Conservation (phyloP, 2,113 vertebrate genomes). For the Eublepharis macularius region DNA sequence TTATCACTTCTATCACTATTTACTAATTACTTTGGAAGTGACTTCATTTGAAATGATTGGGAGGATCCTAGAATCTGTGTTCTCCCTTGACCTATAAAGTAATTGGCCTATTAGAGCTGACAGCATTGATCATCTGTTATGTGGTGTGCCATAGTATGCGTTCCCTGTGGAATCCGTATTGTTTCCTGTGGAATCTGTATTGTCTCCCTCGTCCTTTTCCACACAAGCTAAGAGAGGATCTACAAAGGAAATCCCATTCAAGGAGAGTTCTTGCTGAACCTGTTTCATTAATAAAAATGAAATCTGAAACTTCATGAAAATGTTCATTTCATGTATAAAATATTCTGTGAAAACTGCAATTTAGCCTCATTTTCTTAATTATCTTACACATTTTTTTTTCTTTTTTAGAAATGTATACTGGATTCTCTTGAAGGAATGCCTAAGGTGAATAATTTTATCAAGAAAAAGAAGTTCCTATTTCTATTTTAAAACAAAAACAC, state of each 20-base stretch:
- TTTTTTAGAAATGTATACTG: not conserved
- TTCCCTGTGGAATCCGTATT: not conserved
- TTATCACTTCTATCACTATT: not conserved
- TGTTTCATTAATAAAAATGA: constrained; percentile 29
- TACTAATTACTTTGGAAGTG: not conserved
- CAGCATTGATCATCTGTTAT: not conserved
- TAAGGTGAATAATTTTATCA: constrained; percentile 45
- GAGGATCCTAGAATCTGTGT: not conserved
- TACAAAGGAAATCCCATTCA: not conserved
- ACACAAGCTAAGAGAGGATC: not conserved
- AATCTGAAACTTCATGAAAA: constrained; percentile 23
- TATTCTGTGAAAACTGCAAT: constrained; percentile 31
- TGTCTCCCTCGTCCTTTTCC: not conserved
- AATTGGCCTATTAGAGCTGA: not conserved
- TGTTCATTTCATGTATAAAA: constrained; percentile 28
- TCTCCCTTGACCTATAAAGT: not conserved
- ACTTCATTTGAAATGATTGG: not conserved
- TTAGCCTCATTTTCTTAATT: constrained; percentile 61
- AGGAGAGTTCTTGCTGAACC: not conserved
- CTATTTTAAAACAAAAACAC: too few species aligned
- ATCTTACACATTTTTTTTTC: constrained; percentile 31
- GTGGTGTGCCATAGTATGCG: not conserved
- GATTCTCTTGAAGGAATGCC: constrained; percentile 38
- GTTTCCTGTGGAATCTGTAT: not conserved
- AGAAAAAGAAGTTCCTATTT: constrained; percentile 12